Conservation (phyloP, 2,888 invertebrate genomes). For the Cryptophagus acutangulus region DNA sequence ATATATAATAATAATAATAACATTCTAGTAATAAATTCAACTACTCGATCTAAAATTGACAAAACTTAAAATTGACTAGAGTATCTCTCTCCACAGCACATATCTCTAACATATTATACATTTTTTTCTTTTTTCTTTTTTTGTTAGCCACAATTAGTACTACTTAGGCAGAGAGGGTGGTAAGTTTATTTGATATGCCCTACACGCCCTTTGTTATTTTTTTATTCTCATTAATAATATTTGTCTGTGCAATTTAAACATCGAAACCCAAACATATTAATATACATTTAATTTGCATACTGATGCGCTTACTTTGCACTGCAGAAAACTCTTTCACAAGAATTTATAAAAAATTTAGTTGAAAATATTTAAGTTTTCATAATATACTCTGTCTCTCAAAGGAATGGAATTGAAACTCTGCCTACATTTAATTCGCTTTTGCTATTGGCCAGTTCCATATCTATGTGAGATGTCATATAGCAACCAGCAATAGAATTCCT, state of each 20-base stretch:
- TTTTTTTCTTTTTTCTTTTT: slow-evolving; percentile 29
- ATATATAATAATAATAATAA: too few relatives aligned
- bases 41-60: slow-evolving; percentile 49
- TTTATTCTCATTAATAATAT: slow-evolving; percentile 36
- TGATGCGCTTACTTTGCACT: too few relatives aligned
- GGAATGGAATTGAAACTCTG: too few relatives aligned
- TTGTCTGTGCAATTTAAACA: slow-evolving; percentile 26
- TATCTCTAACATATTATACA: slow-evolving; percentile 39
- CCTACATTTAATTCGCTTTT: too few relatives aligned
- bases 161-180: slow-evolving; percentile 43
- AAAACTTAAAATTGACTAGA: slow-evolving; percentile 50
- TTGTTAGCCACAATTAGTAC: slow-evolving; percentile 42
- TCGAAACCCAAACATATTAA: slow-evolving; percentile 38
- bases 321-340: too few relatives aligned
- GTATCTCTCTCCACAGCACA: slow-evolving; percentile 43
- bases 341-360: too few relatives aligned
- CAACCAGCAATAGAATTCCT: too few relatives aligned
- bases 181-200: slow-evolving; percentile 31
- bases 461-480: too few relatives aligned
- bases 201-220: slow-evolving; percentile 17
- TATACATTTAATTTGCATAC: too few relatives aligned
- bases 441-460: too few relatives aligned
- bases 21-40: slow-evolving; percentile 42
- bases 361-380: too few relatives aligned
- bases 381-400: too few relatives aligned